Evolutionary conservation across 1,140 invertebrate species (phyloP), one percentile per base, ranked within the genome.

Genomic region (Lasaia peninsularis): DNA sequence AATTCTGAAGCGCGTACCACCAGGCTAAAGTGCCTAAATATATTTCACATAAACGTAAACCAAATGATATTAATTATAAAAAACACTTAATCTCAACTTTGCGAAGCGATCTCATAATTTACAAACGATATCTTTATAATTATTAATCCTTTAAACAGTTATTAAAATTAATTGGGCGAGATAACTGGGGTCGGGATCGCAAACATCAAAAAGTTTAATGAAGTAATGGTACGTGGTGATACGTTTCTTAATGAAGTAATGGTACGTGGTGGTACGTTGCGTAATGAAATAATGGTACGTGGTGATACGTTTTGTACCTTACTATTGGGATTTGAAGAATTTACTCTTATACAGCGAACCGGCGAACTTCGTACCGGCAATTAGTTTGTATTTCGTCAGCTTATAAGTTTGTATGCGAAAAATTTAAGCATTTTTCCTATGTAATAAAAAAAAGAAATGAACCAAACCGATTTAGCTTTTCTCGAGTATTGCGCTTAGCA

Each of bases 231-330:
- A 70, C 71, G 71, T 69, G 73, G 73, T 58, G 71, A 67, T 77
- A 80, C 76, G 77, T 80, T n/a, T n/a, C n/a, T n/a, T n/a, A n/a
- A n/a, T n/a, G n/a, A n/a, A n/a, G n/a, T n/a, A n/a, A n/a, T n/a
- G n/a, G n/a, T n/a, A n/a, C n/a, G n/a, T n/a, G n/a, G n/a, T n/a
- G n/a, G n/a, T n/a, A n/a, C n/a, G n/a, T n/a, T n/a, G n/a, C n/a
- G n/a, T 74, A 78, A 79, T 79, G 68, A 78, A 79, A 71, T 80
- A 80, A 82, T 77, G 69, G 71, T 57, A 70, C 71, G 71, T 69
- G 73, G 73, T 58, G 71, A 67, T 77, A 80, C 76, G 77, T 80
- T n/a, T n/a, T n/a, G n/a, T n/a, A n/a, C n/a, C n/a, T n/a, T n/a
- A n/a, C n/a, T n/a, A n/a, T n/a, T n/a, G n/a, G n/a, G n/a, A n/a